phyloP scores from a whole-genome alignment of 2,888 invertebrate species.

The Ethmia dodecea region DNA sequence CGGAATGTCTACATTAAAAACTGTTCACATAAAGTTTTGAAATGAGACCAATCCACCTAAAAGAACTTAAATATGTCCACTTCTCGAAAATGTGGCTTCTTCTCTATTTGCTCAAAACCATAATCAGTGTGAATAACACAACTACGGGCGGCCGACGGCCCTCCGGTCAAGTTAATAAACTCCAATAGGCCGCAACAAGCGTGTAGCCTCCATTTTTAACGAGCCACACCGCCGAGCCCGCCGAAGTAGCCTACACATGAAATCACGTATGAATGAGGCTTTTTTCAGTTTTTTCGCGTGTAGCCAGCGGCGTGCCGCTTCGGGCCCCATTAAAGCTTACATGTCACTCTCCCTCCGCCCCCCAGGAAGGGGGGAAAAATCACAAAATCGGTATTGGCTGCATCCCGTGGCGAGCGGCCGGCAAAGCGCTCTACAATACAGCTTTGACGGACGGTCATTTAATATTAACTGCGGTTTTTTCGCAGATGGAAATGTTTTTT shows the following conservation, averaged over 20 bases:
- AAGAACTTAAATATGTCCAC: no score
- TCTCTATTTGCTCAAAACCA: no score
- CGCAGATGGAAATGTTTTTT: constrained; percentile 73
- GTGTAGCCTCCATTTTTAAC: constrained; percentile 74
- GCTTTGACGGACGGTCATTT: constrained; percentile 76
- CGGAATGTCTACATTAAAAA: no score
- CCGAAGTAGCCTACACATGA: constrained; percentile 75
- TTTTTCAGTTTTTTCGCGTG: constrained; percentile 73
- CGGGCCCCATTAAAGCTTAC: constrained; percentile 73
- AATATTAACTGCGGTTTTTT: constrained; percentile 77
- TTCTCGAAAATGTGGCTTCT: no score
- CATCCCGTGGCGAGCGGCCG: constrained; percentile 55
- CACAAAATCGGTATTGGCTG: constrained; percentile 72
- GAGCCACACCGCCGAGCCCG: constrained; percentile 65
- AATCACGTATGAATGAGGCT: constrained; percentile 76
- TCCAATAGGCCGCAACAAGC: constrained; percentile 69
- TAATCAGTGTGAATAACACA: constrained; percentile 15
- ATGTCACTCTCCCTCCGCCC: constrained; percentile 61
- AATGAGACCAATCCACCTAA: no score
- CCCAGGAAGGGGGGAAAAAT: constrained; percentile 40
- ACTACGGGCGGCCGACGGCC: constrained; percentile 24
- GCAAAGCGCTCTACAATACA: constrained; percentile 58
- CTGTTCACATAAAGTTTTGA: no score
- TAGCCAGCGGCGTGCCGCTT: constrained; percentile 61
- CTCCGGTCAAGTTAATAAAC: constrained; percentile 65